phyloP scores from a whole-genome alignment of 2,113 vertebrate species.

The Ailurus styani region DNA sequence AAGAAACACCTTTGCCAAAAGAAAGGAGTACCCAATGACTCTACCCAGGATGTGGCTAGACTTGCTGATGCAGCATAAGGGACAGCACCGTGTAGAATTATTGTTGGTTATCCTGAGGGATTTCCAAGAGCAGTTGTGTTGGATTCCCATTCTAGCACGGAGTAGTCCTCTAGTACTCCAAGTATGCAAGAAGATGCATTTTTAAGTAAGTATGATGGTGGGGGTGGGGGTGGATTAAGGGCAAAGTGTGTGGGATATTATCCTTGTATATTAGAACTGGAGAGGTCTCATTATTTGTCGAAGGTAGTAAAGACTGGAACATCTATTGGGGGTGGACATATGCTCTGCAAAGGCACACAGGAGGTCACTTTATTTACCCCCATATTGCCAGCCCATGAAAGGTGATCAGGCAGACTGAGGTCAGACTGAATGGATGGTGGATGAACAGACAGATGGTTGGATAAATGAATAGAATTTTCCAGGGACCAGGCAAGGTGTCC shows the following conservation, averaged over 20 bases:
- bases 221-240: background rate
- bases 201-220: background rate
- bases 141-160: background rate
- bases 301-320: background rate
- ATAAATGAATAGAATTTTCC: background rate
- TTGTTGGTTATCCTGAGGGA: background rate
- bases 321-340: too few species aligned
- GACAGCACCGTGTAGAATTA: background rate
- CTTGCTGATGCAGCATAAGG: background rate
- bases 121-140: background rate
- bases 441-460: background rate
- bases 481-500: background rate
- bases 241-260: background rate
- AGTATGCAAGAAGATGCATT: background rate
- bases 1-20: background rate
- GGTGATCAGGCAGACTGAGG: background rate
- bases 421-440: background rate
- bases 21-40: background rate
- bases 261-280: background rate
- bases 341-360: background rate
- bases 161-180: background rate
- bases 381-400: background rate
- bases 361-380: background rate
- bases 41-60: background rate
- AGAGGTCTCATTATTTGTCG: background rate